Evolutionary conservation across 2,113 vertebrate species (phyloP), one percentile per base, ranked within the genome.

Genomic region (Fregata magnificens): DNA sequence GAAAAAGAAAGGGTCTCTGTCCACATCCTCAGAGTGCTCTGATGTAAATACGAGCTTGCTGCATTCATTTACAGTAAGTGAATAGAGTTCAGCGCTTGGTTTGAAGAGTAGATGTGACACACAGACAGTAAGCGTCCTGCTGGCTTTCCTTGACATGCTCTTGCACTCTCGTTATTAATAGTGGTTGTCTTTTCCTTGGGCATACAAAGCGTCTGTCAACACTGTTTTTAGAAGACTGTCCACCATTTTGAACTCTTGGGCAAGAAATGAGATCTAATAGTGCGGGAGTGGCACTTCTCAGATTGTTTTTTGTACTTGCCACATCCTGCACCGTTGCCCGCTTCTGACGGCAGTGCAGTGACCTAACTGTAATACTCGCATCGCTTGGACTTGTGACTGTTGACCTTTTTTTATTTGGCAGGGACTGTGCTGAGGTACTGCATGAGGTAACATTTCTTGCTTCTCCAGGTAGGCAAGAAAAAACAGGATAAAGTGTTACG

Each of bases 51-150:
- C 84, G 95, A 96, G 90, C 96, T 93, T 94, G 86, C 97, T 97
- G 97, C 93, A 88, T 98, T 98, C 97, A 88, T 97, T 97, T 97
- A 83, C 96, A 90, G 50, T 96, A 73, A 96, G 97, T 71, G 88
- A 97, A 73, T 65, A 59, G 52, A 97, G 98, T 95, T 98, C 91
- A 94, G 80, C 86, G 79, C 95, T 86, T 82, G 82, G 85, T 89
- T 98, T 98, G 98, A 97, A 96, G 96, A 97, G 96, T 91, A 93
- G 82, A 22, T 45, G 38, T 85, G 77, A 70, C 65, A 38, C n/a
- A 76, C 95, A 93, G 87, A 95, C n/a, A 32, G 76, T 50, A 92
- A 66, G 82, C 44, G 10, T 89, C 74, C 63, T 84, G 10, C n/a
- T 85, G 63, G 81, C 86, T 78, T 79, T 90, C 49, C 44, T 36